Conservation (phyloP, 2,113 vertebrate species). For the Eulemur rufifrons region DNA sequence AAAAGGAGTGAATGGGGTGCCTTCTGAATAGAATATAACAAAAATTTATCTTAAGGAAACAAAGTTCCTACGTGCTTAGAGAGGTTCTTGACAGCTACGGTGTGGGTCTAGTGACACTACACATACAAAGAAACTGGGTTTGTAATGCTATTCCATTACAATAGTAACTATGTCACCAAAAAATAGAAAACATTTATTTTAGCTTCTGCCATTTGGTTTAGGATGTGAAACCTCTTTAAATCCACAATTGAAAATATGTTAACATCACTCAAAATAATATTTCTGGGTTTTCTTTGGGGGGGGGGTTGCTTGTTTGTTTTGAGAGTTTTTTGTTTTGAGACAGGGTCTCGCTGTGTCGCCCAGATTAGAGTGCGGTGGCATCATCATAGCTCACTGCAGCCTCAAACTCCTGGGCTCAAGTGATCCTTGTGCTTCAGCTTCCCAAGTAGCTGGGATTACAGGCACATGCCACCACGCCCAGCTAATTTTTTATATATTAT, state of each 20-base stretch:
- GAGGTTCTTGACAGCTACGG: not conserved
- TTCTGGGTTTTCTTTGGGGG: not conserved
- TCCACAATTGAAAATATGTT: not conserved
- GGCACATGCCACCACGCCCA: accelerated
- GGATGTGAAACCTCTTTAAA: not conserved
- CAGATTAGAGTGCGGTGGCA: too few relatives aligned
- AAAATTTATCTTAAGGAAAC: slow-evolving; percentile 12
- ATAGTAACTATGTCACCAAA: not conserved
- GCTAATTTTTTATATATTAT: too few relatives aligned
- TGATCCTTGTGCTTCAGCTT: too few relatives aligned
- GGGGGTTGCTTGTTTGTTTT: too few relatives aligned
- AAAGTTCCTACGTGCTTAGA: not conserved
- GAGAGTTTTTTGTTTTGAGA: too few relatives aligned
- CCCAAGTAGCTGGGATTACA: too few relatives aligned
- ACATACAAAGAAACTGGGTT: not conserved
- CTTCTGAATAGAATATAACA: not conserved
- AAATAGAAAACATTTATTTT: slow-evolving; percentile 26
- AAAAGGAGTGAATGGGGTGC: not conserved
- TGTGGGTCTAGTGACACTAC: not conserved
- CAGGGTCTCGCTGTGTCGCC: too few relatives aligned
- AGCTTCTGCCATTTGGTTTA: slow-evolving; percentile 24
- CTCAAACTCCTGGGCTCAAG: too few relatives aligned
- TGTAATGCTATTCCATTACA: not conserved
- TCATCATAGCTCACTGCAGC: too few relatives aligned
- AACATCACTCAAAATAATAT: not conserved